phyloP scores from a whole-genome alignment of 2,113 vertebrate genomes.

The Eleginops maclovinus region DNA sequence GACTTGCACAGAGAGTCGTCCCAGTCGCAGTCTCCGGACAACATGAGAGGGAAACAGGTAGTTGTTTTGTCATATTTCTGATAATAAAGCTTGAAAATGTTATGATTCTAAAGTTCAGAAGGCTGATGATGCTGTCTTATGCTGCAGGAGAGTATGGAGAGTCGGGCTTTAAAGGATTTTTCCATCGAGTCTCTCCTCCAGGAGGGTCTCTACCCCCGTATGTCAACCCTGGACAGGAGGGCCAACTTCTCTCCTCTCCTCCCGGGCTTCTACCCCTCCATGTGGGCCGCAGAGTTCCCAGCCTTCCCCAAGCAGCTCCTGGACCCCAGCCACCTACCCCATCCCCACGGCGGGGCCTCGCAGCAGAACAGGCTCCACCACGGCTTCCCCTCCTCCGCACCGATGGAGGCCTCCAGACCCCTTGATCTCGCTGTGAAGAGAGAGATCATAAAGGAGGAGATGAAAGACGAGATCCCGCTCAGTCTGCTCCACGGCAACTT shows the following conservation, averaged over 20 bases:
- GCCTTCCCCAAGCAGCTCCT: constrained; percentile 88
- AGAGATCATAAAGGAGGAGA: constrained; percentile 94
- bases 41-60: constrained; percentile 75
- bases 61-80: background rate
- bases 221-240: constrained; percentile 88
- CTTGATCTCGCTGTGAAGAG: constrained; percentile 94
- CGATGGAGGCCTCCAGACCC: constrained; percentile 84
- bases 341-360: constrained; percentile 65
- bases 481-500: constrained; percentile 90
- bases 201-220: constrained; percentile 93
- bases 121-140: constrained; percentile 17
- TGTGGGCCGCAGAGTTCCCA: constrained; percentile 91
- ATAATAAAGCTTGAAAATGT: background rate
- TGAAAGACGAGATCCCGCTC: constrained; percentile 90
- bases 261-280: constrained; percentile 92
- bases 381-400: constrained; percentile 81
- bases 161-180: constrained; percentile 90
- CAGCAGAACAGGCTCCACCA: constrained; percentile 77
- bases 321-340: constrained; percentile 67
- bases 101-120: background rate
- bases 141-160: constrained; percentile 79
- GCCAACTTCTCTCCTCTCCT: constrained; percentile 89
- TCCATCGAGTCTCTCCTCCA: constrained; percentile 95
- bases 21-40: constrained; percentile 63
- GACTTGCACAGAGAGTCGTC: constrained; percentile 76